phyloP scores from a whole-genome alignment of 1,140 invertebrate species.

The Magallana ariakensis region DNA sequence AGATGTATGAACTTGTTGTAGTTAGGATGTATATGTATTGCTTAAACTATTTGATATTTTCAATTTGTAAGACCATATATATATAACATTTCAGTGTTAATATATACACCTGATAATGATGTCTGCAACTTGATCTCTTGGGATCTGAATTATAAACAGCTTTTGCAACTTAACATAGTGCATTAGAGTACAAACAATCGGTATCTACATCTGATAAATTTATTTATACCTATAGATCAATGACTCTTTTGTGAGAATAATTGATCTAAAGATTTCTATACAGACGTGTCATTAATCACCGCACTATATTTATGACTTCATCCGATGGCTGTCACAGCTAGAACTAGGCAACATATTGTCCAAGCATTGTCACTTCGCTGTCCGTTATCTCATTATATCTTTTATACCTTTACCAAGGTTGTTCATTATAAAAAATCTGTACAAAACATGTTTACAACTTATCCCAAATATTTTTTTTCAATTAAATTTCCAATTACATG shows the following conservation, averaged over 20 bases:
- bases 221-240: background rate
- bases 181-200: too few species aligned
- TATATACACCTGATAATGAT: too few species aligned
- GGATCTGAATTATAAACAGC: too few species aligned
- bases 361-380: background rate
- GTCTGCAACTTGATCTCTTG: too few species aligned
- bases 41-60: too few species aligned
- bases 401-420: background rate
- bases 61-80: too few species aligned
- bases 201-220: background rate
- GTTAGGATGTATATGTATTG: too few species aligned
- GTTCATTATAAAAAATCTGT: background rate
- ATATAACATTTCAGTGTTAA: too few species aligned
- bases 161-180: too few species aligned
- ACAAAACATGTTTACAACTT: conserved; percentile 6
- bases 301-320: background rate
- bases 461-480: background rate
- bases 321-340: background rate
- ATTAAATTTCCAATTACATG: conserved; percentile 9
- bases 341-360: background rate
- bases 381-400: background rate
- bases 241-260: background rate
- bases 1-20: too few species aligned
- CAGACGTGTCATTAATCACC: background rate
- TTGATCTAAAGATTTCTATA: conserved; percentile 5